Evolutionary conservation across 2,888 invertebrate species (phyloP).

Genomic region (Sesia bembeciformis): DNA sequence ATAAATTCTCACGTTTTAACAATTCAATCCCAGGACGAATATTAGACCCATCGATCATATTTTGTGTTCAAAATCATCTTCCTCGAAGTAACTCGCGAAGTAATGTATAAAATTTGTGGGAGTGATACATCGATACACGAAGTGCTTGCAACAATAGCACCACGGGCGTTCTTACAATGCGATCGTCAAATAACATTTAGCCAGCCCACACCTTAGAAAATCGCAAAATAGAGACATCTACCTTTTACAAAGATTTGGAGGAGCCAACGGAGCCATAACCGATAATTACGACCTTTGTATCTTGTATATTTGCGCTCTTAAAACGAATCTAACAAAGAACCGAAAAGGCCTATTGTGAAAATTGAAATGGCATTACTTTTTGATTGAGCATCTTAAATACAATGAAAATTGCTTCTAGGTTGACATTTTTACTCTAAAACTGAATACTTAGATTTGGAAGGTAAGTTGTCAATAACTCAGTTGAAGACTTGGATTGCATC

Average conservation of each 20-base stretch:
- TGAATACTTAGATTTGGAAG: no score
- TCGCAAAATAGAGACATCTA: conserved; percentile 71
- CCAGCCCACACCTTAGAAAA: conserved; percentile 71
- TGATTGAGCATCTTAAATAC: neutral
- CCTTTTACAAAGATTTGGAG: conserved; percentile 47
- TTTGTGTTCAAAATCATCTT: conserved; percentile 29
- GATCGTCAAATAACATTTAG: conserved; percentile 73
- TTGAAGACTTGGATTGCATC: no score
- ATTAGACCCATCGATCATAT: conserved; percentile 54
- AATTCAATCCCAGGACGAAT: conserved; percentile 26
- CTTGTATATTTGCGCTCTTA: conserved; percentile 42
- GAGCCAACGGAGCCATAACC: conserved; percentile 54
- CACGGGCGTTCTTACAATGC: conserved; percentile 63
- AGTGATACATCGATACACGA: conserved; percentile 60
- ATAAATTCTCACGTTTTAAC: conserved; percentile 55
- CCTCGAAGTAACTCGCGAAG: conserved; percentile 55
- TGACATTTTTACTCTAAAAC: no score
- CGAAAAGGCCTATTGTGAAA: conserved; percentile 29
- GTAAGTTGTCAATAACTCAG: no score
- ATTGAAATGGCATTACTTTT: conserved; percentile 23
- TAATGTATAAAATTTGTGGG: conserved; percentile 61
- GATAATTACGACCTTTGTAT: conserved; percentile 70
- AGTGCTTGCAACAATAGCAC: conserved; percentile 47
- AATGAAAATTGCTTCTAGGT: neutral
- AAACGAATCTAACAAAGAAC: conserved; percentile 41